A percentile compares a stretch with the other conserved stretches of the same genome.
Conservation (phyloP, 2,888 invertebrate genomes). For the Cephus runcator region DNA sequence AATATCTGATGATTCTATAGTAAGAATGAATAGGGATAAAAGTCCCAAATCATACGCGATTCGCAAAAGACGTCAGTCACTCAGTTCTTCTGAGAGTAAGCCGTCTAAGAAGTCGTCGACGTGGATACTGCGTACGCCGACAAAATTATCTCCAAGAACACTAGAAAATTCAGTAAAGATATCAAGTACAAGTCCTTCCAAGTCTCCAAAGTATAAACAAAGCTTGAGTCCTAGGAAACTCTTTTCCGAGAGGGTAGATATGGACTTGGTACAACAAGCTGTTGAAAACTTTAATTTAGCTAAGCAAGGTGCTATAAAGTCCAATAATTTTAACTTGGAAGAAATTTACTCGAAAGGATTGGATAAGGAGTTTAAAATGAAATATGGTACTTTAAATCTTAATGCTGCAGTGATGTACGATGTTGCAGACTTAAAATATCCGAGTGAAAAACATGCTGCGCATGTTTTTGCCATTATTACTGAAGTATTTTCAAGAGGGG, state of each 20-base stretch:
- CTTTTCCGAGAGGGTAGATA: conserved; percentile 19
- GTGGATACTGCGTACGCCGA: neutral
- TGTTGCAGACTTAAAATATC: conserved; percentile 33
- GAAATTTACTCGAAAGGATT: conserved; percentile 36
- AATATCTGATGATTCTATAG: neutral
- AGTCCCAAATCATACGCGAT: neutral
- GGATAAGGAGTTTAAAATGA: conserved; percentile 25
- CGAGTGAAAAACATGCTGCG: conserved; percentile 37
- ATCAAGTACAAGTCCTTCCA: neutral
- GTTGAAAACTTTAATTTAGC: conserved; percentile 49
- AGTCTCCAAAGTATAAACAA: conserved; percentile 9
- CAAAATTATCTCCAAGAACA: neutral
- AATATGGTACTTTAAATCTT: conserved; percentile 27
- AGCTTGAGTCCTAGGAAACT: conserved; percentile 24
- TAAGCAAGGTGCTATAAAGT: conserved; percentile 38
- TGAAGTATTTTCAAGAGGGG: conserved; percentile 46
- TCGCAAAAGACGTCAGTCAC: neutral
- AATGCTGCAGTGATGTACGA: conserved; percentile 38
- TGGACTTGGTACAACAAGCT: conserved; percentile 23
- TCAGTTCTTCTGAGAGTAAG: neutral
- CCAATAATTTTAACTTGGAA: conserved; percentile 46
- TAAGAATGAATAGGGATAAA: neutral
- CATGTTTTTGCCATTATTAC: conserved; percentile 41
- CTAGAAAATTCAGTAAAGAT: conserved; percentile 7
- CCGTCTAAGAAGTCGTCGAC: neutral